These are phyloP conservation scores for Homarus gammarus DNA, from an alignment of 2,888 invertebrate genomes.

Conservation along the genomic window DNA sequence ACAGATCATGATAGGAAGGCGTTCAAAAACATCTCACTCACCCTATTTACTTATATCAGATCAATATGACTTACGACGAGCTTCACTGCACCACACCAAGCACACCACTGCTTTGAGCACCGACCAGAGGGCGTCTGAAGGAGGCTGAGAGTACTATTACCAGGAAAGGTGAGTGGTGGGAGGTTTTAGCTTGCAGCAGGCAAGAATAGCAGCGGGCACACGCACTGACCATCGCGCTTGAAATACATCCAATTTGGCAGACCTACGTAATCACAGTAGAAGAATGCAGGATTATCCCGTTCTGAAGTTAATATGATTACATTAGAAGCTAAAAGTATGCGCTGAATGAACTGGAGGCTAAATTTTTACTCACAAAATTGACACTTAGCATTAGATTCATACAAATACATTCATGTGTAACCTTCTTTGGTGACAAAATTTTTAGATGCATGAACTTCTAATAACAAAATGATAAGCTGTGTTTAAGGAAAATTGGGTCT, in stretches of 20 bases:
- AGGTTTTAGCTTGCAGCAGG: slow-evolving; percentile 15
- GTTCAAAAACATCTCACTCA: no score
- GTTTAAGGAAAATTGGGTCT: no score
- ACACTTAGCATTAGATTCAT: no score
- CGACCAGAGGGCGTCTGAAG: slow-evolving; percentile 46
- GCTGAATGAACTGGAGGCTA: no score
- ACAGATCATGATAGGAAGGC: no score
- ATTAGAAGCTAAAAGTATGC: no score
- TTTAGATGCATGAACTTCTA: no score
- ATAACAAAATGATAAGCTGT: no score
- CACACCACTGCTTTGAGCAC: slow-evolving; percentile 34
- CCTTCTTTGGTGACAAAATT: no score
- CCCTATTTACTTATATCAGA: background rate
- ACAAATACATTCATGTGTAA: no score
- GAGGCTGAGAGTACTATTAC: background rate
- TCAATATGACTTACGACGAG: slow-evolving; percentile 7
- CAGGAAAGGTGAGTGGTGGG: slow-evolving; percentile 2
- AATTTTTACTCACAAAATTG: no score
- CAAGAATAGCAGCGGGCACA: background rate
- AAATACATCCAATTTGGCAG: slow-evolving; percentile 5
- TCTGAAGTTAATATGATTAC: background rate
- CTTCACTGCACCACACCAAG: slow-evolving; percentile 46
- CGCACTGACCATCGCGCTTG: background rate
- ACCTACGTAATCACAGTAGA: background rate
- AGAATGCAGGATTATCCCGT: background rate